Percentiles rank a stretch among this genome's conserved stretches.
Conservation (phyloP, 1,140 invertebrate genomes). For the Lucilia sericata region DNA sequence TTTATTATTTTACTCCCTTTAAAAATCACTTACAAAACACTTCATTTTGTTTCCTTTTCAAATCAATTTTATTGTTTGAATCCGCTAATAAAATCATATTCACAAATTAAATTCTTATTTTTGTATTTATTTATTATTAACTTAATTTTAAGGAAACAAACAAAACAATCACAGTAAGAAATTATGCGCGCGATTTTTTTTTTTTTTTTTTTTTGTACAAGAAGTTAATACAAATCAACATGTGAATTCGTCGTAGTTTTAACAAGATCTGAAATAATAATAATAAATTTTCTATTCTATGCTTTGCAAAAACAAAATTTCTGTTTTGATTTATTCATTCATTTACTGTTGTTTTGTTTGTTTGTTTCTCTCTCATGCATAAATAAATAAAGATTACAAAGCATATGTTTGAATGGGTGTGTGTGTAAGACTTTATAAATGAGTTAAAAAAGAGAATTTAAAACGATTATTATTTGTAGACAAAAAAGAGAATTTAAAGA, state of each 20-base stretch:
- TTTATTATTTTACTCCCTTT: no score
- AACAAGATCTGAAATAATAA: constrained; percentile 11
- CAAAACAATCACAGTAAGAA: not conserved
- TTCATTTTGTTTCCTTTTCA: not conserved
- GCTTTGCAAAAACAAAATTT: constrained; percentile 2
- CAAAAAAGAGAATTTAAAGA: no score
- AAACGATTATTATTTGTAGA: not conserved
- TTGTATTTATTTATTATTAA: not conserved
- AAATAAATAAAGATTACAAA: not conserved
- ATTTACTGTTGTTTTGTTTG: not conserved
- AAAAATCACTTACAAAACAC: not conserved
- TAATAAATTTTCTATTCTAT: not conserved
- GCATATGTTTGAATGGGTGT: not conserved
- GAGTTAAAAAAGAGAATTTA: not conserved
- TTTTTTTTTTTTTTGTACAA: no score
- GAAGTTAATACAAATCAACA: not conserved
- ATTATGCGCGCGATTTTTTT: not conserved
- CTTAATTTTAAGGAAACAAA: not conserved
- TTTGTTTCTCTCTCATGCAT: not conserved
- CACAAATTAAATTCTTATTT: no score
- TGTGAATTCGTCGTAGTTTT: not conserved
- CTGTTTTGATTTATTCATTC: not conserved
- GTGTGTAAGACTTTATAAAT: not conserved
- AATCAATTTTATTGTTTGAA: not conserved
- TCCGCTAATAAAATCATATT: not conserved